Base-by-base conservation (phyloP, 2,888 invertebrate species). In the Aporophyla nigra region DNA sequence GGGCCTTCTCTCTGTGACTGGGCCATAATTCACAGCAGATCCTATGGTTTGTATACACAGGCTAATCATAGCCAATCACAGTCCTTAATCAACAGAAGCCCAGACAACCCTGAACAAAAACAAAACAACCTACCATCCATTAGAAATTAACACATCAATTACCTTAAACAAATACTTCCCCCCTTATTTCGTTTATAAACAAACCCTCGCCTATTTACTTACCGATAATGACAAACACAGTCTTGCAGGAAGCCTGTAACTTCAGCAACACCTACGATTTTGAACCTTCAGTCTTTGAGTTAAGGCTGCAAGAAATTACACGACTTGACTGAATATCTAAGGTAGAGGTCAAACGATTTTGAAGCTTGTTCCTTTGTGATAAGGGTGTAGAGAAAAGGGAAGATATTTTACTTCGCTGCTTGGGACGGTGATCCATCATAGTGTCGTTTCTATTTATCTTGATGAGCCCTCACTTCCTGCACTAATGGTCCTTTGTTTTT, bases 361-460 rank as follows among this genome's bases (percentile, higher is more conserved):
- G 67, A 83, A 89, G 92, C 85, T 80, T 94, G 90, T 75, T 5
- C 0, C 53, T 4, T 53, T 43, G 43, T n/a, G 0, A 49, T 90
- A 93, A 83, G 84, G 84, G 74, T 71, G 76, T 85, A 82, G 86
- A 43, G 51, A 21, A 83, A 86, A 90, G 89, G 88, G 90, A 87
- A 90, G 87, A 88, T 65, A 72, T 27, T 59, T 89, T 89, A 78
- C 89, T 87, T 90, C 88, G 79, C 79, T 91, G 92, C 90, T 89
- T 90, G 90, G 93, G 91, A 90, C 51, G 89, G 92, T 93, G 93
- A 96, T 96, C 96, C 93, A 96, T 96, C 96, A 96, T 94, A 89
- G 93, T 94, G 95, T 95, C 95, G 90, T 94, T 95, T 95, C 95
- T 96, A 96, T 96, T 96, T 96, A 96, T 96, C 96, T 94, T 95